Percentiles rank a stretch among this genome's conserved stretches.
phyloP scores from a whole-genome alignment of 2,888 invertebrate genomes.

The Amaurobius ferox region DNA sequence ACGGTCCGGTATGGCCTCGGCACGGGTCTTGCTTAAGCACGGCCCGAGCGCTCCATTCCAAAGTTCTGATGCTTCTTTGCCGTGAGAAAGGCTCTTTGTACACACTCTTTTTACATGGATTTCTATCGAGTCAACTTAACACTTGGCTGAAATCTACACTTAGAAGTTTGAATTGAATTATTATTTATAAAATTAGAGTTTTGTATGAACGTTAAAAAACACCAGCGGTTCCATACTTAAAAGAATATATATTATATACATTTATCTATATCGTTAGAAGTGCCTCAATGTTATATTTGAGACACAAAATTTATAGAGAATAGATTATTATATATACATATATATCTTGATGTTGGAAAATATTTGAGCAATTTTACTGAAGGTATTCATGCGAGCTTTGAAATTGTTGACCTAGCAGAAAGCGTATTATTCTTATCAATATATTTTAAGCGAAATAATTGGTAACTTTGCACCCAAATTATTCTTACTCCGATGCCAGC shows the following conservation, averaged over 20 bases:
- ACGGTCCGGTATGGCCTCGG: constrained; percentile 7
- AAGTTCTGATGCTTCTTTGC: not conserved
- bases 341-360: constrained; percentile 15
- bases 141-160: constrained; percentile 17
- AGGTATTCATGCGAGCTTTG: constrained; percentile 13
- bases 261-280: constrained; percentile 34
- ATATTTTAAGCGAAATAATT: too few species aligned
- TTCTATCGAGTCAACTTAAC: not conserved
- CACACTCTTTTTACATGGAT: constrained; percentile 1
- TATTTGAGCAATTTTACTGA: constrained; percentile 8
- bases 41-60: not conserved
- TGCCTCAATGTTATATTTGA: constrained; percentile 55
- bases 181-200: constrained; percentile 31
- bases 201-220: constrained; percentile 21
- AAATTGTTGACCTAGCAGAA: constrained; percentile 16
- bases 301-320: constrained; percentile 24
- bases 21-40: constrained; percentile 16
- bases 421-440: too few species aligned
- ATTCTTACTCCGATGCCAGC: not conserved
- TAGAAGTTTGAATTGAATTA: not conserved
- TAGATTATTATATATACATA: constrained; percentile 20
- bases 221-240: not conserved
- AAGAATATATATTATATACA: constrained; percentile 15
- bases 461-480: too few species aligned
- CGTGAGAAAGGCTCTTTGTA: not conserved